Conservation (phyloP, 2,888 invertebrate genomes). For the Trichogramma dendrolimi region DNA sequence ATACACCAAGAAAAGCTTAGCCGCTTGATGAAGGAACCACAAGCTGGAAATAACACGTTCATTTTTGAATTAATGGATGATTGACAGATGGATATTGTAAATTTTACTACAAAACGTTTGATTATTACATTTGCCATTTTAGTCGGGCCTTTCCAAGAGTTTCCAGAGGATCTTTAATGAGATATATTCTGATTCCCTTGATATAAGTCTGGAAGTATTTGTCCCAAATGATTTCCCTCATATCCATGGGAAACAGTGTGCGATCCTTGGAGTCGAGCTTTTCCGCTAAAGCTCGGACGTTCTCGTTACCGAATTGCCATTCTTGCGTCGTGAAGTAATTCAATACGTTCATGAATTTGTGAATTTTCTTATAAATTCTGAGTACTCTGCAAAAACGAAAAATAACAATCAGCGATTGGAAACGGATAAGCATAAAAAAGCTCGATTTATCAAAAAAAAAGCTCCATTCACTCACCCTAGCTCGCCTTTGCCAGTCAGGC, state of each 20-base stretch:
- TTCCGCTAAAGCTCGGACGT: conserved; percentile 59
- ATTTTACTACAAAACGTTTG: conserved; percentile 12
- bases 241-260: conserved; percentile 67
- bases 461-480: conserved; percentile 13
- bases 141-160: conserved; percentile 64
- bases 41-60: conserved; percentile 41
- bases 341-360: conserved; percentile 67
- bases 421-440: neutral
- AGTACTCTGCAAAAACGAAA: conserved; percentile 60
- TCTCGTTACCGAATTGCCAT: conserved; percentile 69
- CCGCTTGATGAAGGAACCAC: conserved; percentile 48
- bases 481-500: conserved; percentile 51
- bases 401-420: neutral
- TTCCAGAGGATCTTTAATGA: conserved; percentile 75
- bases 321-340: conserved; percentile 76
- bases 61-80: too few species aligned
- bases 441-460: neutral
- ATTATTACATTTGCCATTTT: conserved; percentile 57
- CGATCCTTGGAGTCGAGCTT: conserved; percentile 59
- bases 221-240: conserved; percentile 72
- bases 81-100: neutral
- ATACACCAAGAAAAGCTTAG: conserved; percentile 43
- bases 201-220: conserved; percentile 66
- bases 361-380: conserved; percentile 70
- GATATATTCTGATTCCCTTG: conserved; percentile 69